Evolutionary conservation across 2,113 vertebrate genomes (phyloP).

Genomic region (Tinamus guttatus): DNA sequence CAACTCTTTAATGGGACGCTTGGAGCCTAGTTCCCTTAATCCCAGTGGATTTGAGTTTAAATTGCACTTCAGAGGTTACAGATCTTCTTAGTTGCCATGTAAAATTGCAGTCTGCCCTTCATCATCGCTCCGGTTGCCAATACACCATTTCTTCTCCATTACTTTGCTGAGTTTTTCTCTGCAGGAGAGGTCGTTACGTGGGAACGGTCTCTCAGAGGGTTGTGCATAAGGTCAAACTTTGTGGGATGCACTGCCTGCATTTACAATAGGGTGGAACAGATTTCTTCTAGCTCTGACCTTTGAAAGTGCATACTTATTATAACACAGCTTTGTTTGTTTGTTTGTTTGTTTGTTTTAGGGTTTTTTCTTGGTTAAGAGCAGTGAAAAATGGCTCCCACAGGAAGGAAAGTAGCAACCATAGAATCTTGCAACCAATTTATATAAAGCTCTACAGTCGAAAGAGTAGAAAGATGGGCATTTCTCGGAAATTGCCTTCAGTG

Average conservation of each 20-base stretch:
- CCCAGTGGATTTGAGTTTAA: conserved; percentile 50
- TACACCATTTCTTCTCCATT: conserved; percentile 16
- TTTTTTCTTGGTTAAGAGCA: background rate
- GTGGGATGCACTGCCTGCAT: background rate
- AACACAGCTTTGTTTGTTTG: background rate
- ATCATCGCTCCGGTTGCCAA: background rate
- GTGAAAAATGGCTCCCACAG: conserved; percentile 40
- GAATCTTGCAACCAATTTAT: conserved; percentile 23
- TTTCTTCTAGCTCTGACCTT: background rate
- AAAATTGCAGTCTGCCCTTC: conserved; percentile 24
- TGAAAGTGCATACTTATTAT: background rate
- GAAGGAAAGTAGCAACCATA: conserved; percentile 13
- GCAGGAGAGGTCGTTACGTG: background rate
- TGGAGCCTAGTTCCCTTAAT: background rate
- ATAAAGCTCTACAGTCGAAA: background rate
- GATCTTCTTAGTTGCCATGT: conserved; percentile 32
- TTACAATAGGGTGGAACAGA: background rate
- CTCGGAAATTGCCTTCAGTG: conserved; percentile 47
- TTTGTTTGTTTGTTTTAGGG: conserved; percentile 34
- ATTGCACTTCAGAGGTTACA: conserved; percentile 30
- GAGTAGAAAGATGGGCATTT: conserved; percentile 47
- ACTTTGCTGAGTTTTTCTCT: background rate
- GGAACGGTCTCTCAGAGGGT: background rate
- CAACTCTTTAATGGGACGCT: conserved; percentile 1
- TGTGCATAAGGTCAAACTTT: background rate